Percentiles rank a stretch among this genome's conserved stretches.
phyloP scores from a whole-genome alignment of 2,888 invertebrate species.

The Ophioninae sp. region DNA sequence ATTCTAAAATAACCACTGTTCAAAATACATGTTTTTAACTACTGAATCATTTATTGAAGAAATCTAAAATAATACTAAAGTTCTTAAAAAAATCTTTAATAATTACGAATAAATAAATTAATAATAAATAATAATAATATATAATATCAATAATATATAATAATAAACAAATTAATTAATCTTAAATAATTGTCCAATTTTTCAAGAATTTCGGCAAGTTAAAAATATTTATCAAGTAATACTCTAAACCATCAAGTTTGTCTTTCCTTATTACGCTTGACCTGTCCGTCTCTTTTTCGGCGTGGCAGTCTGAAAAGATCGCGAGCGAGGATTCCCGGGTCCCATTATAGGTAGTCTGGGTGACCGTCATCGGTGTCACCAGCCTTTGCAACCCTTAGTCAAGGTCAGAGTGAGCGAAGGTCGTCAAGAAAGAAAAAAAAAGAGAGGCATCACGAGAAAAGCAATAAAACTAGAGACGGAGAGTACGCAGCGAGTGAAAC shows the following conservation, averaged over 20 bases:
- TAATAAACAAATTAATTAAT: no score
- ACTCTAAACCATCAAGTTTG: not conserved
- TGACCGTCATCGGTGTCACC: slow-evolving; percentile 44
- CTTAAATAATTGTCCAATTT: no score
- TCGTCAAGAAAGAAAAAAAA: slow-evolving; percentile 8
- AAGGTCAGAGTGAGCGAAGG: slow-evolving; percentile 26
- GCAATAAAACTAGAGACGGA: slow-evolving; percentile 32
- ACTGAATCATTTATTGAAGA: no score
- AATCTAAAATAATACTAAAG: no score
- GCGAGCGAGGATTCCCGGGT: slow-evolving; percentile 5
- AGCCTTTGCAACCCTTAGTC: slow-evolving; percentile 43
- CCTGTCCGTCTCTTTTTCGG: not conserved
- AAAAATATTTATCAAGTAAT: not conserved
- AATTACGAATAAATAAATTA: no score
- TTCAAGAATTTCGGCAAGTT: no score
- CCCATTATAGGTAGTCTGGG: slow-evolving; percentile 11
- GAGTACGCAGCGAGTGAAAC: slow-evolving; percentile 50
- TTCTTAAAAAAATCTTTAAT: no score
- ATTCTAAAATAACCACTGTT: no score
- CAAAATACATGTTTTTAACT: no score
- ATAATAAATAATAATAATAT: no score
- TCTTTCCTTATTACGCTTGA: not conserved
- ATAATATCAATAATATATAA: no score
- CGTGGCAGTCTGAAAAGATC: not conserved
- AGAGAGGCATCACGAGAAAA: slow-evolving; percentile 14